Evolutionary conservation across 2,797 vertebrate genomes (phyloP).

Genomic region (Fistularia commersonii): DNA sequence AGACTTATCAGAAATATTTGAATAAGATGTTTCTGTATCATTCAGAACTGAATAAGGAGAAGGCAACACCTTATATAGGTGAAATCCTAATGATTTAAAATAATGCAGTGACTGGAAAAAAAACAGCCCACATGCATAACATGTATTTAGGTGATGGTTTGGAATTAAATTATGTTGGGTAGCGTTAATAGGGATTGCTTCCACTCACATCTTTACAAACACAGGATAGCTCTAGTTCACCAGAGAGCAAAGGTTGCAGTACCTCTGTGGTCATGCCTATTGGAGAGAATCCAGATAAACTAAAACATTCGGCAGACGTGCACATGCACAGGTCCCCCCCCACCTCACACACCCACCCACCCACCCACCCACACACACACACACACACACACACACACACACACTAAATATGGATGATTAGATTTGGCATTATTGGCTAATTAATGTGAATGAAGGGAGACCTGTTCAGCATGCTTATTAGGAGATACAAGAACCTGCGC

Average conservation of each 20-base stretch:
- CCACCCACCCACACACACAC: neutral
- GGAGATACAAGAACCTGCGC: conserved; percentile 8
- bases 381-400: conserved; percentile 7
- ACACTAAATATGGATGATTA: conserved; percentile 62
- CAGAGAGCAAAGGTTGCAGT: conserved; percentile 44
- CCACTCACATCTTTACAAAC: conserved; percentile 3
- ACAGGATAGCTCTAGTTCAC: conserved; percentile 28
- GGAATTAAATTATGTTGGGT: conserved; percentile 11
- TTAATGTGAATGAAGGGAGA: conserved; percentile 62
- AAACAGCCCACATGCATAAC: too few species aligned
- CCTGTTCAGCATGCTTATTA: conserved; percentile 52
- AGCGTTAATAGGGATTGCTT: conserved; percentile 26
- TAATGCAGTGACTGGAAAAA: neutral
- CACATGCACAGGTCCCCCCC: neutral
- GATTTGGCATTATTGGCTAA: conserved; percentile 62
- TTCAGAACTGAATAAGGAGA: too few species aligned
- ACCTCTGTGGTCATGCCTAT: conserved; percentile 27
- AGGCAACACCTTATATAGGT: neutral
- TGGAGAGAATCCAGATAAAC: conserved; percentile 5
- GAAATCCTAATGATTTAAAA: conserved; percentile 24
- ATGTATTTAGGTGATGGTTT: neutral
- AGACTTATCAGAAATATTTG: too few species aligned
- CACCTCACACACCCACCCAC: neutral
- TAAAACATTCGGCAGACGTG: neutral
- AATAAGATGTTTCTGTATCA: too few species aligned